These are phyloP conservation scores for Fukomys damarensis DNA, from an alignment of 2,113 vertebrate genomes.

Conservation along the genomic window DNA sequence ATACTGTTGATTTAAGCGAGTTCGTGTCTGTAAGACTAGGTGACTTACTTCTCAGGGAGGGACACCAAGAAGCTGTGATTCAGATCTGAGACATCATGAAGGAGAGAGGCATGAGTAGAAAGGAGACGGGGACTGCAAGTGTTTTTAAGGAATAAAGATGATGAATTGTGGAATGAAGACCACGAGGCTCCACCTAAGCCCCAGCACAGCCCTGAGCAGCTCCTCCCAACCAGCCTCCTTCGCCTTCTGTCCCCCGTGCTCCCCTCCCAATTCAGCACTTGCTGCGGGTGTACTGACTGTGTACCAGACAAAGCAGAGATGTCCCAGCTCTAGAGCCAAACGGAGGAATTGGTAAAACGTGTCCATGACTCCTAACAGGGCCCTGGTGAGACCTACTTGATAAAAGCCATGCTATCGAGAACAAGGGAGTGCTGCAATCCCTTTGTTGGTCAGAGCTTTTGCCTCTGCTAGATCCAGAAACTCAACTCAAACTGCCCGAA, in stretches of 20 bases:
- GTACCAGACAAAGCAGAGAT: not conserved
- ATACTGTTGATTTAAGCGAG: slow-evolving; percentile 38
- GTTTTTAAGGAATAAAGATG: not conserved
- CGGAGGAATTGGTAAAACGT: not conserved
- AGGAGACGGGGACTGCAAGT: not conserved
- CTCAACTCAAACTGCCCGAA: not conserved
- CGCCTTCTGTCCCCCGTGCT: not conserved
- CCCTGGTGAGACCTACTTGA: not conserved
- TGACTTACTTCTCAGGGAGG: slow-evolving; percentile 11
- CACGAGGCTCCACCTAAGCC: not conserved
- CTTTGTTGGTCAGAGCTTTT: not conserved
- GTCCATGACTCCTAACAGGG: not conserved
- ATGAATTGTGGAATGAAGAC: not conserved
- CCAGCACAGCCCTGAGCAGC: not conserved
- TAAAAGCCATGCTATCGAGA: not conserved
- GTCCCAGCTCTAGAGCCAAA: not conserved
- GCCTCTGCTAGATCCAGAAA: not conserved
- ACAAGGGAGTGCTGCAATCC: not conserved
- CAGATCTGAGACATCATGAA: not conserved
- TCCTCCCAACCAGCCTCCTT: not conserved
- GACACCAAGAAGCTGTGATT: not conserved
- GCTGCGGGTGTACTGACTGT: not conserved
- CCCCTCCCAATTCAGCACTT: not conserved
- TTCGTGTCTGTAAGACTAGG: not conserved
- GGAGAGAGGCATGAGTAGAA: not conserved